Conservation (phyloP, 2,113 vertebrate species). For the Thryonomys swinderianus region DNA sequence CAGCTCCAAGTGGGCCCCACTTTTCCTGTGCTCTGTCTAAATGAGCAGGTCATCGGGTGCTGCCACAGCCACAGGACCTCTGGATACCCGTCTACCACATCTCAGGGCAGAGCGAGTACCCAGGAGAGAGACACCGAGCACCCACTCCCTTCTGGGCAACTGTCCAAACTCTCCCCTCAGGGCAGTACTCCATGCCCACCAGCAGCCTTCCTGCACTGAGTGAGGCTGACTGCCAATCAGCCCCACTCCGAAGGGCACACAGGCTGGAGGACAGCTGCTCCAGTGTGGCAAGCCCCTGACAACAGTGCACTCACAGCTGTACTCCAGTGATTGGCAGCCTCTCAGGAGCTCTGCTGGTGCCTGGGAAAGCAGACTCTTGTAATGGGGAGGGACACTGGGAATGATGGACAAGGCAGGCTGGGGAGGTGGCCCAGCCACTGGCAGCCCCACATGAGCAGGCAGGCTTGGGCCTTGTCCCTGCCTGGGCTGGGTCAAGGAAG, state of each 20-base stretch:
- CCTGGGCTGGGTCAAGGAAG: not conserved
- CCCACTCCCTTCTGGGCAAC: not conserved
- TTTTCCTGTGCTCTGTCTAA: fast-evolving
- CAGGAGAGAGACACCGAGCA: fast-evolving
- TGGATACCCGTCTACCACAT: fast-evolving
- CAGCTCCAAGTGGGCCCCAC: fast-evolving
- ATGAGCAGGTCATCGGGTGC: fast-evolving
- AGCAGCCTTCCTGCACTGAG: fast-evolving
- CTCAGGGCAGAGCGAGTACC: not conserved
- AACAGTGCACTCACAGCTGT: not conserved
- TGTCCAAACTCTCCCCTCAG: not conserved
- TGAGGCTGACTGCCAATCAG: not conserved
- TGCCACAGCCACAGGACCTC: not conserved
- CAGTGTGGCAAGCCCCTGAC: fast-evolving
- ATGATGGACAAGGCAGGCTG: not conserved
- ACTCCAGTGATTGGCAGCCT: not conserved
- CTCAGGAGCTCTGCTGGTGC: not conserved
- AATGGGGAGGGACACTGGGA: not conserved
- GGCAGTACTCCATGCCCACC: not conserved
- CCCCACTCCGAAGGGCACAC: not conserved
- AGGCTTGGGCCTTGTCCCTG: not conserved
- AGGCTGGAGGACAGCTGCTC: not conserved
- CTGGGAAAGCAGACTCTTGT: not conserved
- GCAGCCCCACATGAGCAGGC: not conserved
- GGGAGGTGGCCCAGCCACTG: not conserved